Conservation (phyloP, 1,140 invertebrate genomes). For the Aradophagus sp. region DNA sequence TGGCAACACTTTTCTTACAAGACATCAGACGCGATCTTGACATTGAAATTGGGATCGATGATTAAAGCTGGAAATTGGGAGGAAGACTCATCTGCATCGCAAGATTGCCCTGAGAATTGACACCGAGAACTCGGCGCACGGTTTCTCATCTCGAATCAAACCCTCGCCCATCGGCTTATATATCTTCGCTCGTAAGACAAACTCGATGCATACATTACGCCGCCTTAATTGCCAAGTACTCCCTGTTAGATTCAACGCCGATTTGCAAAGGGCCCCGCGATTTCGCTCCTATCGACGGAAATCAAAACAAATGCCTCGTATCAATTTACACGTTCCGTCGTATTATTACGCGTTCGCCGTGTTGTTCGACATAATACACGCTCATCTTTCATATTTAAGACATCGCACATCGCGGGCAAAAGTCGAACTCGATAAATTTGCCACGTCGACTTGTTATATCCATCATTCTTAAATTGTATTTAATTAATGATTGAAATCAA, state of each 20-base stretch:
- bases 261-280: conserved; percentile 25
- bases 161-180: conserved; percentile 61
- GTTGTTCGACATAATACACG: too few species aligned
- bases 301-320: conserved; percentile 44
- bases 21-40: conserved; percentile 31
- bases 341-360: conserved; percentile 22
- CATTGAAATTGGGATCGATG: conserved; percentile 36
- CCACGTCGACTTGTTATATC: conserved; percentile 2
- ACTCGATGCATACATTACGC: conserved; percentile 73
- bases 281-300: conserved; percentile 40
- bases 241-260: conserved; percentile 48
- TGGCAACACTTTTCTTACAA: conserved; percentile 2
- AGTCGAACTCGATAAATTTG: background rate
- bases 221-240: conserved; percentile 68
- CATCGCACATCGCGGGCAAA: background rate
- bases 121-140: conserved; percentile 62
- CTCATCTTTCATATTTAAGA: too few species aligned
- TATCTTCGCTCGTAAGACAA: conserved; percentile 58
- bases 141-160: conserved; percentile 66
- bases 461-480: conserved; percentile 10
- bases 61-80: conserved; percentile 38
- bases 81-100: conserved; percentile 70
- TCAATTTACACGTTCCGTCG: conserved; percentile 43
- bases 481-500: conserved; percentile 12
- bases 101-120: conserved; percentile 75